Evolutionary conservation across 1,140 invertebrate genomes (phyloP).

Genomic region (Agraylea sexmaculata): DNA sequence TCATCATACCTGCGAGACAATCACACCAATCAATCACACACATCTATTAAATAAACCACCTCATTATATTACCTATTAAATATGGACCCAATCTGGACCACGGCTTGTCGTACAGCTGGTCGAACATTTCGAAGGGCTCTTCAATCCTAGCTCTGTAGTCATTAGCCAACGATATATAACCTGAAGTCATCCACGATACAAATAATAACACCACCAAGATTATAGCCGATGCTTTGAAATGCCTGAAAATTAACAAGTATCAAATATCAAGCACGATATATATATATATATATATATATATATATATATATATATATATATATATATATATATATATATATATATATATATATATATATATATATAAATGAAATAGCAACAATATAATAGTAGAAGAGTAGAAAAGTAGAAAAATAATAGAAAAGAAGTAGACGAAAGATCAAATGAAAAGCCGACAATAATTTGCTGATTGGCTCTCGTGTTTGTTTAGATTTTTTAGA

Average conservation of each 20-base stretch:
- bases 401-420: too few relatives aligned
- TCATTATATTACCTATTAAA: conserved; percentile 46
- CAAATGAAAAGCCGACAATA: too few relatives aligned
- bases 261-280: too few relatives aligned
- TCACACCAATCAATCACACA: neutral
- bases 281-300: too few relatives aligned
- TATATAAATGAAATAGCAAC: too few relatives aligned
- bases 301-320: too few relatives aligned
- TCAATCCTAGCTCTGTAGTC: conserved; percentile 66
- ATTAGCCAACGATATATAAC: conserved; percentile 59
- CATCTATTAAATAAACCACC: neutral
- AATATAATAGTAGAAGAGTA: too few relatives aligned
- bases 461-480: too few relatives aligned
- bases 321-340: too few relatives aligned
- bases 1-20: conserved; percentile 46
- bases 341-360: too few relatives aligned
- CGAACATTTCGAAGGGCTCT: conserved; percentile 71
- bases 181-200: conserved; percentile 63
- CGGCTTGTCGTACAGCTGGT: conserved; percentile 73
- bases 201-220: conserved; percentile 46
- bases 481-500: too few relatives aligned
- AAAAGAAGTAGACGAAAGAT: too few relatives aligned
- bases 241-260: conserved; percentile 34
- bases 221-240: conserved; percentile 43
- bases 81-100: conserved; percentile 74